Conservation (phyloP, 2,888 invertebrate genomes). For the Adela reaumurella region DNA sequence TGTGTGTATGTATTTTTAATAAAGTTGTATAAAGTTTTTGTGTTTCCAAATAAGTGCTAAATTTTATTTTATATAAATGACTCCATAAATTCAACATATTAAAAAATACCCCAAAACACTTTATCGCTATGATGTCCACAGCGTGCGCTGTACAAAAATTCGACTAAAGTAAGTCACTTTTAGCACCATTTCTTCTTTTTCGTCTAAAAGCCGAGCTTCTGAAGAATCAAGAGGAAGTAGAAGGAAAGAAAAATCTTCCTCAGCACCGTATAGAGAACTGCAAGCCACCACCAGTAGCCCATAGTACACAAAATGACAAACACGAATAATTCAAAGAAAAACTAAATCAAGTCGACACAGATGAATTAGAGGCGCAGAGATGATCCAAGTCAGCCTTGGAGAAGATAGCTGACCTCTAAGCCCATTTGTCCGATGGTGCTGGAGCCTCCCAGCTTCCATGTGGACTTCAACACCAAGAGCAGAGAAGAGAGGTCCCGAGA, state of each 20-base stretch:
- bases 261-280: slow-evolving; percentile 51
- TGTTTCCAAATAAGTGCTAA: too few relatives aligned
- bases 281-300: slow-evolving; percentile 37
- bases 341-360: slow-evolving; percentile 32
- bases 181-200: slow-evolving; percentile 60
- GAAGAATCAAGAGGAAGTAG: slow-evolving; percentile 81
- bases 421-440: slow-evolving; percentile 58
- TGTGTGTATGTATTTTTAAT: too few relatives aligned
- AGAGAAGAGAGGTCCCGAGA: slow-evolving; percentile 16
- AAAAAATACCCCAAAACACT: too few relatives aligned
- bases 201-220: slow-evolving; percentile 87
- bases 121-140: too few relatives aligned
- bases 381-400: slow-evolving; percentile 54
- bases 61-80: too few relatives aligned
- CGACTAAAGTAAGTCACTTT: too few relatives aligned
- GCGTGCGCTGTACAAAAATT: too few relatives aligned
- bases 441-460: slow-evolving; percentile 54
- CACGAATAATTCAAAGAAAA: slow-evolving; percentile 32
- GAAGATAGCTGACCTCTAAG: slow-evolving; percentile 68
- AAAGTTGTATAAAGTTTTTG: too few relatives aligned
- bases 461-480: slow-evolving; percentile 62
- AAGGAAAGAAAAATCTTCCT: slow-evolving; percentile 58
- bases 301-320: slow-evolving; percentile 31
- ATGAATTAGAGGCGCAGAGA: slow-evolving; percentile 44
- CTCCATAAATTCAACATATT: too few relatives aligned